Conservation (phyloP, 2,113 vertebrate genomes). For the Sturnus vulgaris region DNA sequence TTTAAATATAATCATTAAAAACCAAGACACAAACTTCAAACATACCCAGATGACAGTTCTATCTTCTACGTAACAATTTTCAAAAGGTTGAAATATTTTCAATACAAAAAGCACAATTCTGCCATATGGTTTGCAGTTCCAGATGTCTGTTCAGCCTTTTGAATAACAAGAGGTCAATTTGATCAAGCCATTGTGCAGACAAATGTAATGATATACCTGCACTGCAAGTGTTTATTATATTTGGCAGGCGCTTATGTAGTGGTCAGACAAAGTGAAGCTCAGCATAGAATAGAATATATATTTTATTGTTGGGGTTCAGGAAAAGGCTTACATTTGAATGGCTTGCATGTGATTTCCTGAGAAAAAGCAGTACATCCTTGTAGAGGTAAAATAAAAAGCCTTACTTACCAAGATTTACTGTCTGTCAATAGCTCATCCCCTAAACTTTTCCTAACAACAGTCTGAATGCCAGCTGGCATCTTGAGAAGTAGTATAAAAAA, state of each 20-base stretch:
- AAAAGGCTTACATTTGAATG: constrained; percentile 17
- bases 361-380: background rate
- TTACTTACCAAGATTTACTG: background rate
- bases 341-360: background rate
- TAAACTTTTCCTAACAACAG: background rate
- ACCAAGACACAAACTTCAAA: background rate
- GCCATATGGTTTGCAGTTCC: background rate
- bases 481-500: background rate
- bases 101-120: background rate
- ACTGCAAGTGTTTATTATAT: background rate
- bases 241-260: background rate
- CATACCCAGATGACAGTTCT: background rate
- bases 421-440: constrained; percentile 16
- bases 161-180: constrained; percentile 15
- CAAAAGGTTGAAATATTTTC: background rate
- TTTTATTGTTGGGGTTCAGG: background rate
- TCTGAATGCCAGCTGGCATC: constrained; percentile 15
- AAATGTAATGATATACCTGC: constrained; percentile 8
- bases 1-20: constrained; percentile 11
- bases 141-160: background rate
- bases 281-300: background rate
- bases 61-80: background rate
- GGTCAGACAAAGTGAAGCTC: background rate
- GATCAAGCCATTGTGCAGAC: background rate
- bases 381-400: constrained; percentile 32